phyloP scores from a whole-genome alignment of 2,797 vertebrate species.

The Neostethus bicornis region DNA sequence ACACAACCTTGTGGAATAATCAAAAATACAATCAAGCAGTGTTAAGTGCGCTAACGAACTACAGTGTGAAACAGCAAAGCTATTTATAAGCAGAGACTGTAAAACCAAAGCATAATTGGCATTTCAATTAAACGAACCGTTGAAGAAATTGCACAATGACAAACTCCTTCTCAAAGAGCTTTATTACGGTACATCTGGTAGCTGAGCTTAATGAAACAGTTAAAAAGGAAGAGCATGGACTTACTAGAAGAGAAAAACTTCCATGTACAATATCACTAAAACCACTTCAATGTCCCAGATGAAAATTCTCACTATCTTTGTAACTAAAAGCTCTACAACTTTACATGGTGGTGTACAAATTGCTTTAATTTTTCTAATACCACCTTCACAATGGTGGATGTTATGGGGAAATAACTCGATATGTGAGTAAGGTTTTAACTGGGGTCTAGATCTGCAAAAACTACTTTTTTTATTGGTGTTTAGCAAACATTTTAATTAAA shows the following conservation, averaged over 20 bases:
- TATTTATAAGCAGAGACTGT: constrained; percentile 16
- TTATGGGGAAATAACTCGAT: too few species aligned
- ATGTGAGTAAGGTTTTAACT: too few species aligned
- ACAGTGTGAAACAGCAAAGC: constrained; percentile 8
- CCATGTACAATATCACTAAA: background rate
- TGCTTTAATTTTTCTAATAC: too few species aligned
- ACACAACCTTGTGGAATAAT: background rate
- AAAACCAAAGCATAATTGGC: constrained; percentile 13
- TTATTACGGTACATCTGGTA: background rate
- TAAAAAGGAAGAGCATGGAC: background rate
- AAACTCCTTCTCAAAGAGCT: constrained; percentile 1
- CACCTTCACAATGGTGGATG: too few species aligned
- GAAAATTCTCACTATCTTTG: background rate
- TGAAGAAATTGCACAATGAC: background rate
- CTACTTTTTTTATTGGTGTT: too few species aligned
- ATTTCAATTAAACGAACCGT: constrained; percentile 5
- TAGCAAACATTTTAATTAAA: too few species aligned
- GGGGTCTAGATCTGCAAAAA: too few species aligned
- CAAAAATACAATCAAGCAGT: constrained; percentile 12
- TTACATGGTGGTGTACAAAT: too few species aligned
- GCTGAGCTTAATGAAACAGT: background rate
- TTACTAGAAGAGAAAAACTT: background rate
- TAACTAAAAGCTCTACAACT: too few species aligned
- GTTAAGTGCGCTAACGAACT: constrained; percentile 5
- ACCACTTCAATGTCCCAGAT: background rate